Conservation (phyloP, 1,140 invertebrate species). For the Ectropis grisescens region DNA sequence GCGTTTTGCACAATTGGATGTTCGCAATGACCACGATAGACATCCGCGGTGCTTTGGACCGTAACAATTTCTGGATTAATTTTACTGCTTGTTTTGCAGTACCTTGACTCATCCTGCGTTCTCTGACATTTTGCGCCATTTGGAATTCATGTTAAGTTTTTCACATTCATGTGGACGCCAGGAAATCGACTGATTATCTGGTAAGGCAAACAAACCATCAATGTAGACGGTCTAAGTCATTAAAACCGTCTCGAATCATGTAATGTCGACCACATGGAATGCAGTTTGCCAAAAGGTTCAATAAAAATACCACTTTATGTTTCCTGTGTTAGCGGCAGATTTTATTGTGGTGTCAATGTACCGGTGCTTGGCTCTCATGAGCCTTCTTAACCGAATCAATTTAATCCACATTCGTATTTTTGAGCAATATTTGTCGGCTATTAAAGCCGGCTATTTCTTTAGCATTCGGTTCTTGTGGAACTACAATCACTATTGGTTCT, state of each 20-base stretch:
- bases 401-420: constrained; percentile 22
- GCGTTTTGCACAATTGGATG: constrained; percentile 40
- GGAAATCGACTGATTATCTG: too few relatives aligned
- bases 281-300: constrained; percentile 45
- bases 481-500: too few relatives aligned
- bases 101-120: too few relatives aligned
- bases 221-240: too few relatives aligned
- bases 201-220: too few relatives aligned
- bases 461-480: too few relatives aligned
- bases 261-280: constrained; percentile 23
- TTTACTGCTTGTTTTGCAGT: too few relatives aligned
- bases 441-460: too few relatives aligned
- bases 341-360: constrained; percentile 52
- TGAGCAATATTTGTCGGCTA: too few relatives aligned
- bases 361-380: constrained; percentile 25
- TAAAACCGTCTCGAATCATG: constrained; percentile 14
- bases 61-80: constrained; percentile 20
- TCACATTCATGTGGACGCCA: too few relatives aligned
- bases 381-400: constrained; percentile 21
- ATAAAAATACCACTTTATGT: constrained; percentile 54
- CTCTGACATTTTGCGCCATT: too few relatives aligned
- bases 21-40: constrained; percentile 9
- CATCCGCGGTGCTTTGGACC: constrained; percentile 18
- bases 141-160: too few relatives aligned
- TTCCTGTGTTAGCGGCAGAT: constrained; percentile 46